A percentile compares a stretch with the other conserved stretches of the same genome.
phyloP scores from a whole-genome alignment of 2,888 invertebrate genomes.

The Unio pictorum region DNA sequence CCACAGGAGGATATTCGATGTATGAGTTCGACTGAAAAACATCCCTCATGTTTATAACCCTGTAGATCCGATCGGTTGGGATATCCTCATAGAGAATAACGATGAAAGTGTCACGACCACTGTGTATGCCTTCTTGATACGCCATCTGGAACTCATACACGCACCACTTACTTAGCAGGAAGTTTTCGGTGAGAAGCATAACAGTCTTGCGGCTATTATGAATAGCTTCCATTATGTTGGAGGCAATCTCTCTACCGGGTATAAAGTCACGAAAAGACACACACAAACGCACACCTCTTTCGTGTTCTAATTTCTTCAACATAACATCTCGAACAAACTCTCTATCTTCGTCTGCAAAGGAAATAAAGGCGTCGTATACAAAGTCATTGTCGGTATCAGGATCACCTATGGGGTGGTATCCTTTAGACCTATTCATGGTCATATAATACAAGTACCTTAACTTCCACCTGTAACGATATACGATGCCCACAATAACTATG shows the following conservation, averaged over 20 bases:
- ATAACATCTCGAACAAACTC: constrained; percentile 12
- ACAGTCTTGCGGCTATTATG: constrained; percentile 38
- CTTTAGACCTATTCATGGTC: constrained; percentile 14
- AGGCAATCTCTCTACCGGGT: constrained; percentile 34
- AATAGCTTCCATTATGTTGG: constrained; percentile 42
- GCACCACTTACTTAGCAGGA: constrained; percentile 38
- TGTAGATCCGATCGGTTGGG: too few species aligned
- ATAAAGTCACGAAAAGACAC: constrained; percentile 41
- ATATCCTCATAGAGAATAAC: too few species aligned
- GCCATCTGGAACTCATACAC: constrained; percentile 47
- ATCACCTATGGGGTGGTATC: constrained; percentile 1
- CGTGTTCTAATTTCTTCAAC: constrained; percentile 11
- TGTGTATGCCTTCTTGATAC: constrained; percentile 15
- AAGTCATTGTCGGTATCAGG: constrained; percentile 8
- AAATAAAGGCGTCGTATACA: constrained; percentile 37
- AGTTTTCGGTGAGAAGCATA: constrained; percentile 32
- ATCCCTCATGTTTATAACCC: too few species aligned
- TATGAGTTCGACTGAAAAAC: too few species aligned
- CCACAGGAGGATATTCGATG: too few species aligned
- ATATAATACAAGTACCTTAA: constrained; percentile 28
- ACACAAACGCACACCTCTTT: constrained; percentile 28
- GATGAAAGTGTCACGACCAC: too few species aligned
- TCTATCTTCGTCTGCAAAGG: constrained; percentile 24
- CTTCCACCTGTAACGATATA: constrained; percentile 30
- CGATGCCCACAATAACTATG: constrained; percentile 15